Evolutionary conservation across 2,888 invertebrate genomes (phyloP).

Genomic region (Synanthedon myopaeformis): DNA sequence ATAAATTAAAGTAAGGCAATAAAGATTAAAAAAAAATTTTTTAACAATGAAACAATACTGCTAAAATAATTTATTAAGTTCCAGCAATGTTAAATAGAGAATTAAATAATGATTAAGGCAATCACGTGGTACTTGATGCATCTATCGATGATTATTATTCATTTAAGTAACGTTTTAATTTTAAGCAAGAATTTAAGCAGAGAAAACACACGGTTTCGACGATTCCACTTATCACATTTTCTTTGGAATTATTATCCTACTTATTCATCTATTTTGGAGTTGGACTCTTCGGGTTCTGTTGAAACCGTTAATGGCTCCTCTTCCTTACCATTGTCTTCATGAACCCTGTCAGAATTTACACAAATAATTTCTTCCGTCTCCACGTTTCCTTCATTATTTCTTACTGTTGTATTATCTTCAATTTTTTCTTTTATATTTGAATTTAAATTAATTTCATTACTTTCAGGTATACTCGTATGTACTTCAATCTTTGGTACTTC

Average conservation of each 20-base stretch:
- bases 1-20: no score
- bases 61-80: conserved; percentile 64
- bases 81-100: conserved; percentile 56
- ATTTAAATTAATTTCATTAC: conserved; percentile 16
- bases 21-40: neutral
- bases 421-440: conserved; percentile 1
- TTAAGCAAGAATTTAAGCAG: conserved; percentile 54
- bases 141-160: conserved; percentile 45
- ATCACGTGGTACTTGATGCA: conserved; percentile 62
- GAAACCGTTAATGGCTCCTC: neutral
- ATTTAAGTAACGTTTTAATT: conserved; percentile 49
- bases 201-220: conserved; percentile 55
- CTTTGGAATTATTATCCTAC: conserved; percentile 50
- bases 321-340: neutral
- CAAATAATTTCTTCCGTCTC: neutral
- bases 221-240: conserved; percentile 58
- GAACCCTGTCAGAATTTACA: neutral
- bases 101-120: conserved; percentile 64
- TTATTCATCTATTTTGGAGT: conserved; percentile 22
- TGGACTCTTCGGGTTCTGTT: neutral
- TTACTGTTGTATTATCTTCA: neutral
- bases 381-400: neutral
- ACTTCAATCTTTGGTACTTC: conserved; percentile 44
- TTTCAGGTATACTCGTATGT: conserved; percentile 31
- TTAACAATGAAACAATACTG: neutral